These are phyloP conservation scores for Eupsittula cactorum DNA, from an alignment of 2,113 vertebrate genomes.

Conservation along the genomic window DNA sequence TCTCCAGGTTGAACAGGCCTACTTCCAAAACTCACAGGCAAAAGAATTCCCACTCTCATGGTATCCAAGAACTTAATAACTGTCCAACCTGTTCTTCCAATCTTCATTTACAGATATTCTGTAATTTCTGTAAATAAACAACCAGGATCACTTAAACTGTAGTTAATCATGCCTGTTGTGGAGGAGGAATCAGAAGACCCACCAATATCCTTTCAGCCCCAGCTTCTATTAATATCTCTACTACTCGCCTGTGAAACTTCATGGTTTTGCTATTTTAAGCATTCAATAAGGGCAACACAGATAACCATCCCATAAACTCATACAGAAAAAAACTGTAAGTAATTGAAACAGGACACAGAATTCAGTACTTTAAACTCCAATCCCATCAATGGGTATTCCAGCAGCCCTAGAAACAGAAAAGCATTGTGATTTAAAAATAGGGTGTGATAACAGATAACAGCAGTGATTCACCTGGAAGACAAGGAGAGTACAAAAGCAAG, in stretches of 20 bases:
- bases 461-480: slow-evolving; percentile 51
- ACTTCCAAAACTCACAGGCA: background rate
- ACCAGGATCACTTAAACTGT: background rate
- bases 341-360: background rate
- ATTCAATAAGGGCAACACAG: background rate
- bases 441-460: slow-evolving; percentile 66
- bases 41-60: background rate
- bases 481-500: slow-evolving; percentile 43
- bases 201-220: background rate
- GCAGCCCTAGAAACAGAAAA: background rate
- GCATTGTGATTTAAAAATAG: slow-evolving; percentile 43
- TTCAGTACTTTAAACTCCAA: background rate
- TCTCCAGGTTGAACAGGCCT: no score
- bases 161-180: background rate
- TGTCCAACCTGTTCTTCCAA: background rate
- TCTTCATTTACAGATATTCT: background rate
- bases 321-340: background rate
- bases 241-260: background rate
- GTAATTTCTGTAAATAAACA: background rate
- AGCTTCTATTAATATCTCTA: background rate
- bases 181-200: background rate
- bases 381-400: background rate
- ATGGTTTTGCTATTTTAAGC: background rate
- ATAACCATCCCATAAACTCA: background rate
- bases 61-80: background rate